A percentile compares a stretch with the other conserved stretches of the same genome.
These are phyloP conservation scores for Otis tarda DNA, from an alignment of 2,113 vertebrate species.

Conservation along the genomic window DNA sequence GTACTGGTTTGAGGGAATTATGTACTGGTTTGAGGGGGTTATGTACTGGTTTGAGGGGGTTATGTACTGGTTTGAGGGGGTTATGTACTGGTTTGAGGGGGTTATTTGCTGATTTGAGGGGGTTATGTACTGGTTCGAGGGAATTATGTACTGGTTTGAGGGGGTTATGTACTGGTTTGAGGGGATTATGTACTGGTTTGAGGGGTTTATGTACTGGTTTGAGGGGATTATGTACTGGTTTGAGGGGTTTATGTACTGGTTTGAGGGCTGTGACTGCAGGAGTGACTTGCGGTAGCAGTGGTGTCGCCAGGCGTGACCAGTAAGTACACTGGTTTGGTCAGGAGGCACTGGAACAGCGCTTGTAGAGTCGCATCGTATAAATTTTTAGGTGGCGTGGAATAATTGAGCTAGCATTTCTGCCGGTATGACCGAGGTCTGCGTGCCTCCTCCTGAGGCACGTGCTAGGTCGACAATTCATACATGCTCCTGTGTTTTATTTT, in stretches of 20 bases:
- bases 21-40: too few relatives aligned
- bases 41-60: too few relatives aligned
- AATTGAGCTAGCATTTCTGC: background rate
- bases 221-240: background rate
- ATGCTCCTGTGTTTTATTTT: background rate
- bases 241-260: background rate
- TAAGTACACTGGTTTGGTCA: background rate
- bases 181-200: too few relatives aligned
- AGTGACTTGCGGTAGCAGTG: background rate
- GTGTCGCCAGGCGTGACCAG: background rate
- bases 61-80: too few relatives aligned
- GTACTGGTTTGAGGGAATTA: too few relatives aligned
- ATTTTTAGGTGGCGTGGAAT: background rate
- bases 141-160: too few relatives aligned
- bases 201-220: background rate
- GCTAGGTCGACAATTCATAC: background rate
- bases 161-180: too few relatives aligned
- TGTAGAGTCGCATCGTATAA: background rate
- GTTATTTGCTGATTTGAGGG: too few relatives aligned
- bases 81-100: too few relatives aligned
- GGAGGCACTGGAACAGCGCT: background rate
- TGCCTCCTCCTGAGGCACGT: rapidly evolving
- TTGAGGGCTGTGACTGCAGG: background rate
- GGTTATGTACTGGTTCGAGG: too few relatives aligned
- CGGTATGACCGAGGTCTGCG: background rate